These are phyloP conservation scores for Actinernus sp. DNA, from an alignment of 92 coral and sea anemone species.

Conservation along the genomic window DNA sequence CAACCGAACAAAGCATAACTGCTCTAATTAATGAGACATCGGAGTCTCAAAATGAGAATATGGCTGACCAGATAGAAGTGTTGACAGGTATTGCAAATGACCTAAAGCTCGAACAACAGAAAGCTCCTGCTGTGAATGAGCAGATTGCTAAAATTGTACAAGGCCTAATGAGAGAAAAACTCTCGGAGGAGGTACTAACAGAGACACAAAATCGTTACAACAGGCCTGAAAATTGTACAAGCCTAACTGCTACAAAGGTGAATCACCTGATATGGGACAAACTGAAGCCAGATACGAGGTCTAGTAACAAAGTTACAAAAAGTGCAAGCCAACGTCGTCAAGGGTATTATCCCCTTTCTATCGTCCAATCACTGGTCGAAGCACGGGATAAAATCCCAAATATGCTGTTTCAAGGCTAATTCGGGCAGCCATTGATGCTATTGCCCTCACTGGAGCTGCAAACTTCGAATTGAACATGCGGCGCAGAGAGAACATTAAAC, in stretches of 20 bases:
- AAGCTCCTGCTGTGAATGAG: constrained; percentile 46
- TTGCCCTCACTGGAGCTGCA: constrained; percentile 58
- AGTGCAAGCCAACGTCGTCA: constrained; percentile 53
- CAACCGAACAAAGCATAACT: not conserved
- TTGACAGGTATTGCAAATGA: constrained; percentile 39
- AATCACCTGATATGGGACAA: constrained; percentile 65
- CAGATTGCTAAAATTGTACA: constrained; percentile 26
- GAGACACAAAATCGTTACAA: constrained; percentile 38
- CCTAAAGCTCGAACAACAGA: constrained; percentile 34
- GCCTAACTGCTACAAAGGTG: constrained; percentile 33
- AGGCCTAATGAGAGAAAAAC: constrained; percentile 52
- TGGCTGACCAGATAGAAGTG: not conserved
- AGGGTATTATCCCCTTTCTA: constrained; percentile 38
- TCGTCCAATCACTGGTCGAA: constrained; percentile 35
- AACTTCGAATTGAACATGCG: constrained; percentile 51
- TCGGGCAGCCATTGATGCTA: constrained; percentile 39
- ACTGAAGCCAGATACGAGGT: constrained; percentile 43
- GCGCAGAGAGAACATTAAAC: constrained; percentile 45
- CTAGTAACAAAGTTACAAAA: constrained; percentile 35
- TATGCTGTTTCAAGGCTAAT: constrained; percentile 37
- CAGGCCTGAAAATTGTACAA: constrained; percentile 52
- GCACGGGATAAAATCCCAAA: constrained; percentile 39
- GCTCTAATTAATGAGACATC: too few relatives aligned
- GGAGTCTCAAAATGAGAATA: not conserved
- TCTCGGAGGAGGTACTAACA: constrained; percentile 32